Evolutionary conservation across 2,888 invertebrate species (phyloP).

Genomic region (Carabus problematicus): DNA sequence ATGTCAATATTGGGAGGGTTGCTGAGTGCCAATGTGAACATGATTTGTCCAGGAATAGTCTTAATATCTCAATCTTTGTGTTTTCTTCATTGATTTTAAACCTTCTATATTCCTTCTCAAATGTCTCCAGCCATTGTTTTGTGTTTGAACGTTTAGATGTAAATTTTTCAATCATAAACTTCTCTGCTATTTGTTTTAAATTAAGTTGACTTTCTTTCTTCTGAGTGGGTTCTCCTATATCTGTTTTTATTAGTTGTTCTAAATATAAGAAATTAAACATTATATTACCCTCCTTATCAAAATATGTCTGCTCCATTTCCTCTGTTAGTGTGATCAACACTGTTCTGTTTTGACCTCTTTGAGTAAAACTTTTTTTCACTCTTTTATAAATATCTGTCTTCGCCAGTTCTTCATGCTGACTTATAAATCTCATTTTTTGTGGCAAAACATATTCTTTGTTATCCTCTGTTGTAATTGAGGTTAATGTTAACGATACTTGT

Average conservation of each 20-base stretch:
- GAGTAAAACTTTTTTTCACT: constrained; percentile 44
- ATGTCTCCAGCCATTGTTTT: no score
- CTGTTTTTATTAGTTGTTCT: constrained; percentile 44
- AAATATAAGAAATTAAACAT: constrained; percentile 45
- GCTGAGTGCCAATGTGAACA: constrained; percentile 45
- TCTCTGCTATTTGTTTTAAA: no score
- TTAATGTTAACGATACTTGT: no score
- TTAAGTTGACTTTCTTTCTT: no score
- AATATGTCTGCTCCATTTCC: constrained; percentile 44
- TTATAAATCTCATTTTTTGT: constrained; percentile 18
- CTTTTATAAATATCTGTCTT: constrained; percentile 44
- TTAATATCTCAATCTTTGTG: no score
- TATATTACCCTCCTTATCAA: constrained; percentile 46
- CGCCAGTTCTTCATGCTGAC: constrained; percentile 37
- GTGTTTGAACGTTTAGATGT: no score
- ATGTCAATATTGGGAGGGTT: constrained; percentile 44
- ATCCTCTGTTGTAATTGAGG: constrained; percentile 44
- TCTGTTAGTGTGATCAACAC: constrained; percentile 46
- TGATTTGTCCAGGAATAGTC: no score
- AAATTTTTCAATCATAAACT: no score
- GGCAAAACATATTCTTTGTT: constrained; percentile 41
- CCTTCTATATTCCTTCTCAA: no score
- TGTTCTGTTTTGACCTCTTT: no score
- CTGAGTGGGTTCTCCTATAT: constrained; percentile 43
- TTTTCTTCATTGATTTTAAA: no score